Percentiles rank a stretch among this genome's conserved stretches.
These are phyloP conservation scores for Nemoura dubitans DNA, from an alignment of 2,888 invertebrate species.

Conservation along the genomic window DNA sequence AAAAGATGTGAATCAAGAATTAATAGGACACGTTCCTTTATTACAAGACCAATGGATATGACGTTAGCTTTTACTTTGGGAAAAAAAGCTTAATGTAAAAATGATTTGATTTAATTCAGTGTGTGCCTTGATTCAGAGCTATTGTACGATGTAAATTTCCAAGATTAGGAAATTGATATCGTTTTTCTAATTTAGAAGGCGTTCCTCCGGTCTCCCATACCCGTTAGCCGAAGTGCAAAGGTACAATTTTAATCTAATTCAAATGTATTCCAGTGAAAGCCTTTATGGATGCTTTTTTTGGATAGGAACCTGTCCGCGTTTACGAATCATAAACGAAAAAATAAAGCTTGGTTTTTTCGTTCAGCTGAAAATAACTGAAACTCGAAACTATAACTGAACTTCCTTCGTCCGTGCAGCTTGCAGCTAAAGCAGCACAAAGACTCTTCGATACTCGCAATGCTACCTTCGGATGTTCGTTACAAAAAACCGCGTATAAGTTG, in stretches of 20 bases:
- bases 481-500: neutral
- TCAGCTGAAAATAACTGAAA: neutral
- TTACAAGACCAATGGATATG: neutral
- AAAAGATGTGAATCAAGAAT: conserved; percentile 4
- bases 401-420: neutral
- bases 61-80: neutral
- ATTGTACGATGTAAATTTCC: conserved; percentile 9
- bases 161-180: conserved; percentile 24
- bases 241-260: neutral
- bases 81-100: neutral
- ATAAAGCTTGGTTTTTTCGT: neutral
- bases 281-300: neutral
- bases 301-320: neutral
- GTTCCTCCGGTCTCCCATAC: neutral
- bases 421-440: too few species aligned
- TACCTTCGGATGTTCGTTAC: too few species aligned
- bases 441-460: neutral
- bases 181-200: conserved; percentile 7
- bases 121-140: neutral
- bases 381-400: neutral
- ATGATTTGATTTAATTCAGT: neutral
- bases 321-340: neutral
- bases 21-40: neutral
- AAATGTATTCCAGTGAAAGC: conserved; percentile 25
- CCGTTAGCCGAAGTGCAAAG: conserved; percentile 1